These are phyloP conservation scores for Littorina saxatilis DNA, from an alignment of 1,140 invertebrate species.

Conservation along the genomic window DNA sequence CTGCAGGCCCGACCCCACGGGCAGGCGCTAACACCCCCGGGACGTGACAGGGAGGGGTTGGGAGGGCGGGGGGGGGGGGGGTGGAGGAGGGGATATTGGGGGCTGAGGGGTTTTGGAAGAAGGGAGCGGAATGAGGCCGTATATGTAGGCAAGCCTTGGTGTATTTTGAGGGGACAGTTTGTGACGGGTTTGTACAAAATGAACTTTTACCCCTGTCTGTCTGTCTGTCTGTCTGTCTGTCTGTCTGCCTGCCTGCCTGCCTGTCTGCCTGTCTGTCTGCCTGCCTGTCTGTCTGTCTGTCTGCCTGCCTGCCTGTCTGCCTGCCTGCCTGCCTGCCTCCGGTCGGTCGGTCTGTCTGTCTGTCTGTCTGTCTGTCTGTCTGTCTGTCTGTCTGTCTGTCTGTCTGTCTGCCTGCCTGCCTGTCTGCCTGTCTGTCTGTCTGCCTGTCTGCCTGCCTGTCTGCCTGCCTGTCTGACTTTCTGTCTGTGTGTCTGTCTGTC, in stretches of 20 bases:
- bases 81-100: background rate
- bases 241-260: conserved; percentile 19
- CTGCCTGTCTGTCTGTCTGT: conserved; percentile 26
- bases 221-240: no score
- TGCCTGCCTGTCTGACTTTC: no score
- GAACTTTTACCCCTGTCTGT: conserved; percentile 12
- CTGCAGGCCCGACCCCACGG: background rate
- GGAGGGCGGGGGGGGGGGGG: background rate
- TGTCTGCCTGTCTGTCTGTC: background rate
- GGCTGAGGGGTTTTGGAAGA: no score
- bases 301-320: background rate
- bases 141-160: no score
- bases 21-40: conserved; percentile 10
- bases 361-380: conserved; percentile 17
- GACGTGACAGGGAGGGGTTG: conserved; percentile 21
- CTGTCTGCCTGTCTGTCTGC: conserved; percentile 11
- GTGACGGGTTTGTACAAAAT: background rate
- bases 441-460: background rate
- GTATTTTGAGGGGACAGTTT: no score
- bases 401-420: background rate
- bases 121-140: background rate
- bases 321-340: conserved; percentile 7
- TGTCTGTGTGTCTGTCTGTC: no score
- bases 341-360: conserved; percentile 1
- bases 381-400: conserved; percentile 29